These are phyloP conservation scores for Nomada ferruginata DNA, from an alignment of 2,888 invertebrate genomes.

Conservation along the genomic window DNA sequence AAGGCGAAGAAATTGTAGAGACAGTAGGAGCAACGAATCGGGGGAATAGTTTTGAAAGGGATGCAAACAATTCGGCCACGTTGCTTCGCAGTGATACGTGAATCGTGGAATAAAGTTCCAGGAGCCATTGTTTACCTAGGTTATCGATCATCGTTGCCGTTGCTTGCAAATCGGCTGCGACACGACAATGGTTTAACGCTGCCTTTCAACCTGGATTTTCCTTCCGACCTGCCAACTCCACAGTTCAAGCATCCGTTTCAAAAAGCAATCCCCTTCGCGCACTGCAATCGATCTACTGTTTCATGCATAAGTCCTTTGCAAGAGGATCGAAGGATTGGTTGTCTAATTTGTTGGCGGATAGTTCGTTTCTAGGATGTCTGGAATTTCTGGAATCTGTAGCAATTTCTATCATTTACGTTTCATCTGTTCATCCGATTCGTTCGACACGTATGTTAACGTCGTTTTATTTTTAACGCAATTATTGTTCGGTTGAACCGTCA, in stretches of 20 bases:
- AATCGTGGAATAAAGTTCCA: constrained; percentile 27
- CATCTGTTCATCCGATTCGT: too few species aligned
- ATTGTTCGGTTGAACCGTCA: too few species aligned
- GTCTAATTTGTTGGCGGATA: too few species aligned
- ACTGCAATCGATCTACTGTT: too few species aligned
- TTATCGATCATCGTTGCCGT: constrained; percentile 47
- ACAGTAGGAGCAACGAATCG: background rate
- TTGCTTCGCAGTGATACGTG: constrained; percentile 46
- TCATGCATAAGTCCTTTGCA: too few species aligned
- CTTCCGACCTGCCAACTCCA: background rate
- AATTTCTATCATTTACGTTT: too few species aligned
- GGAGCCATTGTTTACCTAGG: background rate
- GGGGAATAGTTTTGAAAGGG: constrained; percentile 32
- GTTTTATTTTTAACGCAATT: too few species aligned
- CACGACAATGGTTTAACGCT: constrained; percentile 37
- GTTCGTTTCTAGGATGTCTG: too few species aligned
- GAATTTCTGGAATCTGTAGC: too few species aligned
- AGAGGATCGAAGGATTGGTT: too few species aligned
- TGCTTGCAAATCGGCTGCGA: constrained; percentile 44
- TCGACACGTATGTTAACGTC: too few species aligned
- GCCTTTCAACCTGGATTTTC: constrained; percentile 20
- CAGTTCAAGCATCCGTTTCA: background rate
- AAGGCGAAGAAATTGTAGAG: background rate
- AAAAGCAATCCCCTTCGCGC: constrained; percentile 13
- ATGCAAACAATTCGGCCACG: constrained; percentile 1